Base-by-base conservation (phyloP, 2,113 vertebrate genomes). In the Phaetusa simplex region DNA sequence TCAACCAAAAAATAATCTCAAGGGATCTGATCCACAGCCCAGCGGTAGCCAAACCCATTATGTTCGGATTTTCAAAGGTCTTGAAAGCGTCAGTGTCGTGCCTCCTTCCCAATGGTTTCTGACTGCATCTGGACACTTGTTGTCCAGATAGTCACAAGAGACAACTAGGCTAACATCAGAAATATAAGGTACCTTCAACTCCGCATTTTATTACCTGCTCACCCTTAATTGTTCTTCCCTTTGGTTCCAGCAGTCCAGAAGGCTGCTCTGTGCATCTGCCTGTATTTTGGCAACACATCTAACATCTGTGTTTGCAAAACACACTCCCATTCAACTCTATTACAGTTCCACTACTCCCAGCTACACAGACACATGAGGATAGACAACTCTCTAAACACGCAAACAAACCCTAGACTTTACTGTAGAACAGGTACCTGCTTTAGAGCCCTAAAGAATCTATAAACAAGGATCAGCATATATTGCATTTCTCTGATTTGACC, bases 371-470 rank as follows among this genome's bases (percentile, higher is more conserved):
- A 12, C 72, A 61, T 0, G 12, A 88, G 65, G 78, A 89, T 19
- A 93, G 73, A 79, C 73, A 78, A 43, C 29, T 61, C 65, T 78
- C 64, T 62, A 80, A 90, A 94, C 29, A 95, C n/a, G 84, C 91
- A 97, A 96, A 96, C 95, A 95, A 96, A 93, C 14, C 49, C 90
- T 38, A 97, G 95, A 96, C 96, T 97, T 97, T 96, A 97, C 8
- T 5, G 66, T 56, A 87, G 88, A 95, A 78, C 94, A 97, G 66
- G 73, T 82, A 91, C 78, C 70, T 95, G 58, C 66, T 82, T 95
- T 62, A 77, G 53, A 89, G 11, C 17, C 34, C 72, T 30, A 6
- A 70, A 43, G 74, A 82, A 82, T 12, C 26, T 27, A n/a, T 4
- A 82, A 88, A 92, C 61, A 95, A 74, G 27, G 20, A 90, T 36